Evolutionary conservation across 30 jellyfish, hydroid and myxozoan species (phyloP).

Genomic region (Aurelia aurita): DNA sequence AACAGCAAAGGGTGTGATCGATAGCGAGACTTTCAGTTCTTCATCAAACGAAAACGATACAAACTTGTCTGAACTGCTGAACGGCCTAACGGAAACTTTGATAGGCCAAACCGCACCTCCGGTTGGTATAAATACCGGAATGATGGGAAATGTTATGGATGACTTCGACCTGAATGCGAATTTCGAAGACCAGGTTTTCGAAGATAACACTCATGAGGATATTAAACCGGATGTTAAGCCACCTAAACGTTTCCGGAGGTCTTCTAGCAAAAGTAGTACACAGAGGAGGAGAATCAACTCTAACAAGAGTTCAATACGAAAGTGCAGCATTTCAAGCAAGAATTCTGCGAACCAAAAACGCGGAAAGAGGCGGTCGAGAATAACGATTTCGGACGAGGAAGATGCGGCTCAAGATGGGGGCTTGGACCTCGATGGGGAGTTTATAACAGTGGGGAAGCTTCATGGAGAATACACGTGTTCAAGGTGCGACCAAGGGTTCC

Average conservation of each 20-base stretch:
- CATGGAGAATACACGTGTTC: slow-evolving; percentile 75
- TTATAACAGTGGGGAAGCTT: slow-evolving; percentile 53
- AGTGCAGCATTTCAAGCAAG: slow-evolving; percentile 17
- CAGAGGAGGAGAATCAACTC: slow-evolving; percentile 23
- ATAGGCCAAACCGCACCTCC: slow-evolving; percentile 31
- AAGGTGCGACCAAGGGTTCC: slow-evolving; percentile 70
- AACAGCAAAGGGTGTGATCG: neutral
- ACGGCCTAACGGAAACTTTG: slow-evolving; percentile 17
- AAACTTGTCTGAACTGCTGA: neutral
- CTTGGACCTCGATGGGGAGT: slow-evolving; percentile 69
- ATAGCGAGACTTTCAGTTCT: neutral
- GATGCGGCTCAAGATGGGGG: slow-evolving; percentile 57
- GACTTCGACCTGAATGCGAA: slow-evolving; percentile 51
- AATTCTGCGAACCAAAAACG: slow-evolving; percentile 35
- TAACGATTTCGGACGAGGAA: slow-evolving; percentile 56
- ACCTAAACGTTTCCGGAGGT: slow-evolving; percentile 24
- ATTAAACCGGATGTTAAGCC: slow-evolving; percentile 38
- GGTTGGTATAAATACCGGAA: neutral
- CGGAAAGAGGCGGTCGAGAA: slow-evolving; percentile 50
- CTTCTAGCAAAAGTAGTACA: slow-evolving; percentile 16
- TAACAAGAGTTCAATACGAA: slow-evolving; percentile 5
- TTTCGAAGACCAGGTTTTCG: slow-evolving; percentile 64
- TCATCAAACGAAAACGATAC: slow-evolving; percentile 4
- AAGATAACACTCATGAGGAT: slow-evolving; percentile 13
- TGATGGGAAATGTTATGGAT: slow-evolving; percentile 6